These are phyloP conservation scores for Sebastes wilsoni DNA, from an alignment of 2,797 vertebrate species.

Conservation along the genomic window DNA sequence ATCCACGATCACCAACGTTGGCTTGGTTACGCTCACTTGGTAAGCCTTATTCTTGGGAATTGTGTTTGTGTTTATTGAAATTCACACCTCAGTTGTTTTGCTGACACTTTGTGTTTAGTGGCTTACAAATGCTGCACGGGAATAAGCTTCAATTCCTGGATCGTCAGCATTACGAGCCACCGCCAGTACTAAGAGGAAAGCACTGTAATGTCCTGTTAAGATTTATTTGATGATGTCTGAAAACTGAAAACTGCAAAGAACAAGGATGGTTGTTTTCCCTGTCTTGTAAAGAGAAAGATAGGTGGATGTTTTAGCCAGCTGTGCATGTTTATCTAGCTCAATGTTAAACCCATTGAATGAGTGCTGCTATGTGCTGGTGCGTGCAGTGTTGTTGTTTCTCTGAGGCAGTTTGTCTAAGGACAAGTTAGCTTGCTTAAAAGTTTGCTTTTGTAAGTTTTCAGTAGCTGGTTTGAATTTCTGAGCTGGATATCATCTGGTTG, in stretches of 20 bases:
- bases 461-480: neutral
- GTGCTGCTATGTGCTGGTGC: neutral
- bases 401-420: neutral
- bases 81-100: neutral
- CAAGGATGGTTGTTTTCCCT: neutral
- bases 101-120: neutral
- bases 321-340: neutral
- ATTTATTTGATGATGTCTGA: neutral
- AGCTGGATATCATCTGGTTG: neutral
- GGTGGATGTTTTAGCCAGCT: neutral
- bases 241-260: neutral
- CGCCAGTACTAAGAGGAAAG: neutral
- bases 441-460: neutral
- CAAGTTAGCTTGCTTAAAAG: neutral
- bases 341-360: neutral
- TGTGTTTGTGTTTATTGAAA: neutral
- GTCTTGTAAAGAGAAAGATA: neutral
- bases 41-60: constrained; percentile 40
- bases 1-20: constrained; percentile 71
- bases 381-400: neutral
- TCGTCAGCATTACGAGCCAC: neutral
- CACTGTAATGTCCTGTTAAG: neutral
- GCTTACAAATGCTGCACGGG: neutral
- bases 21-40: constrained; percentile 76
- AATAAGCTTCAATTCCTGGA: neutral